Evolutionary conservation across 2,113 vertebrate species (phyloP).

Genomic region (Panurus biarmicus): DNA sequence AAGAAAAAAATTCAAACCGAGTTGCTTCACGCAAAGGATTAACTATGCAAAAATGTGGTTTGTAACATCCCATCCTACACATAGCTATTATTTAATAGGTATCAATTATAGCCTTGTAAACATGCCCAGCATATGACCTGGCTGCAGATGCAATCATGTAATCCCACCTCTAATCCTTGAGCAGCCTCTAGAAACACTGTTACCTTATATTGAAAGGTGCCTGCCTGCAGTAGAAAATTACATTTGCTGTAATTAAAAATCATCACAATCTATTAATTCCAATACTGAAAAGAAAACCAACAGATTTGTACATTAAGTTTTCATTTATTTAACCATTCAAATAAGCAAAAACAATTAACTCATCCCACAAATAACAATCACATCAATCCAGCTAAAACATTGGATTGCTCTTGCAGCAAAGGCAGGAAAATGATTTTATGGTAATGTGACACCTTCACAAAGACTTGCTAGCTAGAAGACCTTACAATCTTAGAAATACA

Average conservation of each 20-base stretch:
- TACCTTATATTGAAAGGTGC: neutral
- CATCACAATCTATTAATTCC: neutral
- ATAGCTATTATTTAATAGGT: neutral
- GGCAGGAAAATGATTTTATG: neutral
- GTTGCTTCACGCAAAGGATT: neutral
- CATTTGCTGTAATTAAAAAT: neutral
- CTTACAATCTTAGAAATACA: neutral
- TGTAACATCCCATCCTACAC: neutral
- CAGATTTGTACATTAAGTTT: neutral
- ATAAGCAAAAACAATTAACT: neutral
- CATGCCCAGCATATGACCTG: neutral
- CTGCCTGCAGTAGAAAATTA: neutral
- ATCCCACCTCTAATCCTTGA: conserved; percentile 40
- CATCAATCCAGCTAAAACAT: neutral
- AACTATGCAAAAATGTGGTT: neutral
- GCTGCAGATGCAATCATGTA: neutral
- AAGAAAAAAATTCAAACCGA: neutral
- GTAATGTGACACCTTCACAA: neutral
- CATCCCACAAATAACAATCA: neutral
- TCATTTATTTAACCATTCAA: neutral
- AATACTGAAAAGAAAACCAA: neutral
- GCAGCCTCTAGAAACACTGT: neutral
- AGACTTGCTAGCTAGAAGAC: neutral
- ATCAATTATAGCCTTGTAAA: conserved; percentile 17
- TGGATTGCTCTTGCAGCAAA: neutral